Base-by-base conservation (phyloP, 2,888 invertebrate genomes). In the Oxytorus armatus region DNA sequence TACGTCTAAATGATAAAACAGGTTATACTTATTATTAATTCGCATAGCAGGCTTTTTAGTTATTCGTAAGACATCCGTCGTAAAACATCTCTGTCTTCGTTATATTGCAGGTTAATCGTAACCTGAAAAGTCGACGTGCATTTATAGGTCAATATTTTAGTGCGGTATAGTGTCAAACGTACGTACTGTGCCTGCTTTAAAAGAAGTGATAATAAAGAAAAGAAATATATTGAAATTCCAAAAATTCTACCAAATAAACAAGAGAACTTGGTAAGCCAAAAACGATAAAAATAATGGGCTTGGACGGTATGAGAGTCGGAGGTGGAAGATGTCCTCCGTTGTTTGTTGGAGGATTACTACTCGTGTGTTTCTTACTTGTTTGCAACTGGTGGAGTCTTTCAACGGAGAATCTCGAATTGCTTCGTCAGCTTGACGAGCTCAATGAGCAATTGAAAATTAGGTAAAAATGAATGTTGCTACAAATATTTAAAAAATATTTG, bases 361-460 rank as follows among this genome's bases (percentile, higher is more conserved):
- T 90, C 14, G 86, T 88, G 14, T 92, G 90, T 76, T 86, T 92
- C 33, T 86, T 92, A 82, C 86, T 92, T 21, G 85, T 89, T 53
- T 91, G 89, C 73, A 92, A 91, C 82, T 92, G 92, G 91, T 92
- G 91, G 91, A 89, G 88, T 18, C 70, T 90, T 10, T 89, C 91
- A 14, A 85, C 91, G 0, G 90, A 91, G 82, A 92, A 92, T 83
- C 76, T 89, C 3, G 92, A 92, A 65, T 84, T 92, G 57, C 81
- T 91, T 18, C 84, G 86, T 14, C 92, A 92, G 76, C 86, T 92
- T n/a, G 91, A 92, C 69, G 90, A 91, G 63, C 76, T 92, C 3
- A 89, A 88, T 33, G 91, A 91, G 63, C 89, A 91, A 70, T 84
- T 92, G 3, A 91, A 91, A 85, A 89, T 89, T 57, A 91, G 91